These are phyloP conservation scores for Diglossa brunneiventris DNA, from an alignment of 2,113 vertebrate species.

Conservation along the genomic window DNA sequence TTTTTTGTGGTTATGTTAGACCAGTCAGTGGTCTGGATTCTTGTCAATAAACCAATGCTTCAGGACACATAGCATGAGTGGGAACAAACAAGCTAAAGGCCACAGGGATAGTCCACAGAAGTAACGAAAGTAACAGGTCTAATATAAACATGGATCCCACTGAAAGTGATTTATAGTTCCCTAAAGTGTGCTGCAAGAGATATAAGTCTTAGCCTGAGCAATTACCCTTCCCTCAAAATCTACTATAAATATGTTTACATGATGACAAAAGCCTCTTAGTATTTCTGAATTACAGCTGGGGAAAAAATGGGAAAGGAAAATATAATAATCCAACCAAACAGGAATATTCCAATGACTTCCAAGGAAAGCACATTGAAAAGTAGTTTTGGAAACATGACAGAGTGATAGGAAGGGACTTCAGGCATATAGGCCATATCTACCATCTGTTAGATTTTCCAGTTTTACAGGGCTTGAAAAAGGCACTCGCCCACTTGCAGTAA, in stretches of 20 bases:
- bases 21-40: neutral
- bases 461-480: constrained; percentile 64
- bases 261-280: neutral
- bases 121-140: neutral
- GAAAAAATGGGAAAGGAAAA: neutral
- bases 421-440: constrained; percentile 49
- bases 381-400: constrained; percentile 3
- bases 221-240: neutral
- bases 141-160: neutral
- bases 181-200: neutral
- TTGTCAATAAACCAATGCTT: neutral
- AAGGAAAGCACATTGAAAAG: constrained; percentile 14
- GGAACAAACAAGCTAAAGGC: neutral
- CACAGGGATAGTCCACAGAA: neutral
- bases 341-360: constrained; percentile 7
- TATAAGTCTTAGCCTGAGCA: neutral
- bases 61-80: neutral
- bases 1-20: neutral
- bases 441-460: constrained; percentile 59
- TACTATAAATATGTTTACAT: neutral
- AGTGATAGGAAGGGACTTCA: constrained; percentile 35
- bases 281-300: neutral
- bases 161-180: neutral
- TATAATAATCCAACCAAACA: neutral
- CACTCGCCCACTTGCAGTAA: constrained; percentile 63